Evolutionary conservation across 2,113 vertebrate species (phyloP).

Genomic region (Pituophis catenifer): DNA sequence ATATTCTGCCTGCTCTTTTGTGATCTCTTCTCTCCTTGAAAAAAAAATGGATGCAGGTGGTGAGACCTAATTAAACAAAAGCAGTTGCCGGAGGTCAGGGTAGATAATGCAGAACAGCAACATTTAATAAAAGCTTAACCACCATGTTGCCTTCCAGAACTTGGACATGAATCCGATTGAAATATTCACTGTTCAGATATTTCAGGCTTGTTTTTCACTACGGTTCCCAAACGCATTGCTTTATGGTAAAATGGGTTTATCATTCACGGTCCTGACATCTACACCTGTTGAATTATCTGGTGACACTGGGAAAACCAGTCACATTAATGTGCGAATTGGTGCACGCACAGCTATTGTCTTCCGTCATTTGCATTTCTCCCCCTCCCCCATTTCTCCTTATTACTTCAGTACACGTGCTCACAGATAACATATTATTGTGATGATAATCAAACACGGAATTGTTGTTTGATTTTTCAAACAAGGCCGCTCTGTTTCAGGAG

Average conservation of each 20-base stretch:
- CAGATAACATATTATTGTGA: background rate
- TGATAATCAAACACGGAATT: background rate
- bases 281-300: background rate
- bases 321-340: background rate
- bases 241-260: background rate
- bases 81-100: background rate
- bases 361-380: background rate
- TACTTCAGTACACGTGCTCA: background rate
- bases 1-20: background rate
- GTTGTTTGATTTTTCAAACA: background rate
- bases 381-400: background rate
- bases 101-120: background rate
- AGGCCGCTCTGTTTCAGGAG: background rate
- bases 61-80: background rate
- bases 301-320: background rate
- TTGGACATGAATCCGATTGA: background rate
- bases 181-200: background rate
- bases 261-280: background rate
- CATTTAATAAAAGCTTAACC: background rate
- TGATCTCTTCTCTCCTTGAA: background rate
- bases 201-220: background rate
- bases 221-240: background rate
- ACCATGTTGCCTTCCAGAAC: background rate
- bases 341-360: background rate
- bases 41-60: background rate